Conservation (phyloP, 2,797 vertebrate genomes). For the Poecilia wingei region DNA sequence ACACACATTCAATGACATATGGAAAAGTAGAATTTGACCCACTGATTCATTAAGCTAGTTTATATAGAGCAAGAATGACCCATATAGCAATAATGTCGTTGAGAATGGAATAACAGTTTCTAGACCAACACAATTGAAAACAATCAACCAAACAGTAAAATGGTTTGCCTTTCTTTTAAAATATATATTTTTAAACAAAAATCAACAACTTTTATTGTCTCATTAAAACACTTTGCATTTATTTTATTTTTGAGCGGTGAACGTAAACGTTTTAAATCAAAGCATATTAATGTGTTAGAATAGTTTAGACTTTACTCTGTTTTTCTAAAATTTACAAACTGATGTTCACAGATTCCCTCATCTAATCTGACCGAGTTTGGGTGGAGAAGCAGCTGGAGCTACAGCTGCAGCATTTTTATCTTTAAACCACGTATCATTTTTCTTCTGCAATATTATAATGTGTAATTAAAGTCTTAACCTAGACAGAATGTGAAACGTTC, state of each 20-base stretch:
- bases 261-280: background rate
- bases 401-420: background rate
- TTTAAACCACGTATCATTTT: background rate
- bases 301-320: no score
- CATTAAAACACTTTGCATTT: background rate
- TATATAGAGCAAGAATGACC: background rate
- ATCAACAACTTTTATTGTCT: background rate
- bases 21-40: background rate
- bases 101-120: background rate
- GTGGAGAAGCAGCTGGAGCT: background rate
- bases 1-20: background rate
- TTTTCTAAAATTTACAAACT: no score
- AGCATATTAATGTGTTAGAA: no score
- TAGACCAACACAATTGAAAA: background rate
- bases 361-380: background rate
- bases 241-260: background rate
- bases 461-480: background rate
- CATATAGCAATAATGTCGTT: background rate
- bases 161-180: background rate
- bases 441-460: background rate
- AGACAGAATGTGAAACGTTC: background rate
- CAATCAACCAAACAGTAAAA: background rate
- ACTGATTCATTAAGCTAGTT: background rate
- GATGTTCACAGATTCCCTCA: no score
- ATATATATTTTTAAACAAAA: background rate